These are phyloP conservation scores for Melanargia galathea DNA, from an alignment of 2,888 invertebrate species.

Conservation along the genomic window DNA sequence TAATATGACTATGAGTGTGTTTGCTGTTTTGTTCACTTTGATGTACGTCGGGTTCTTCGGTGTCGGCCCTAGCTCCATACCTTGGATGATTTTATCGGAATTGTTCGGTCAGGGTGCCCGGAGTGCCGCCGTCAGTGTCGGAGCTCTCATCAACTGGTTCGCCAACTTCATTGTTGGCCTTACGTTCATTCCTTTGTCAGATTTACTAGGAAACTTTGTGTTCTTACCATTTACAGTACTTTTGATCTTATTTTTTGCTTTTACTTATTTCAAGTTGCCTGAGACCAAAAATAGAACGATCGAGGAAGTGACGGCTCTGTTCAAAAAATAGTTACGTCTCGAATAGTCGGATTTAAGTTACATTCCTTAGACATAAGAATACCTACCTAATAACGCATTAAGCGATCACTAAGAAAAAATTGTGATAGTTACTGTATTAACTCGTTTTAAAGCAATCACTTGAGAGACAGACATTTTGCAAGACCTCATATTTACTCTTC, in stretches of 20 bases:
- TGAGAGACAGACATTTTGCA: constrained; percentile 32
- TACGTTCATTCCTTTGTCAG: constrained; percentile 67
- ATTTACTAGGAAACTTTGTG: constrained; percentile 65
- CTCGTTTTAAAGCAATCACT: constrained; percentile 37
- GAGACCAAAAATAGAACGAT: constrained; percentile 79
- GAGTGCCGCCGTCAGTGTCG: constrained; percentile 76
- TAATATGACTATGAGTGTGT: constrained; percentile 71
- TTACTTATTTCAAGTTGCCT: constrained; percentile 74
- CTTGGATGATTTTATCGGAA: constrained; percentile 80
- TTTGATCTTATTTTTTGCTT: constrained; percentile 71
- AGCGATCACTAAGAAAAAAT: constrained; percentile 55
- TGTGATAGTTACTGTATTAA: constrained; percentile 56
- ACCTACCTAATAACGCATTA: constrained; percentile 53
- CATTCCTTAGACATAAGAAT: constrained; percentile 58
- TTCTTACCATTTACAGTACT: constrained; percentile 75
- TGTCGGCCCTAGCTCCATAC: constrained; percentile 78
- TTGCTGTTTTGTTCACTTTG: constrained; percentile 76
- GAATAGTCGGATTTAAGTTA: constrained; percentile 45
- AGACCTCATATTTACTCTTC: constrained; percentile 39
- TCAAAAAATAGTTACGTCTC: constrained; percentile 60
- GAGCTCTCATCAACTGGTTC: constrained; percentile 78
- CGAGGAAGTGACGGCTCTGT: constrained; percentile 77
- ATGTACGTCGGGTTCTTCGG: constrained; percentile 78
- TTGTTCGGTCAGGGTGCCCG: constrained; percentile 76
- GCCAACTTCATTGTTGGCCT: constrained; percentile 79